Evolutionary conservation across 2,113 vertebrate species (phyloP), one percentile per base, ranked within the genome.

Genomic region (Barbus barbus): DNA sequence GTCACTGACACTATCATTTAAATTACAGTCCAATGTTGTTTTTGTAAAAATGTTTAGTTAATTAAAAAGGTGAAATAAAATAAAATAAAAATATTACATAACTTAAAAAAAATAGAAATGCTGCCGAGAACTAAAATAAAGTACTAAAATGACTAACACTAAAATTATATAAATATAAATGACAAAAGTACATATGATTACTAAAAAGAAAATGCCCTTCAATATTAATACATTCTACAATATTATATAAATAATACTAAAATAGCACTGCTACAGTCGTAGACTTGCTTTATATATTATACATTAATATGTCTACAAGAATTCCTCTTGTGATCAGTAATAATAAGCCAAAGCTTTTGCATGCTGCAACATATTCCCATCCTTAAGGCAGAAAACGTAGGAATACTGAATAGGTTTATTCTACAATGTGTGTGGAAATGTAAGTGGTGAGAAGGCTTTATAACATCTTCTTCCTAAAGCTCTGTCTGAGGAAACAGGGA

Each of bases 401-500:
- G 51, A 33, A n/a, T 65, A 61, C 11, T 76, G 71, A 81, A 84
- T 51, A 31, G 31, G 8, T n/a, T n/a, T n/a, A n/a, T n/a, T n/a
- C n/a, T n/a, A n/a, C n/a, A n/a, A n/a, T n/a, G n/a, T n/a, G n/a
- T n/a, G n/a, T n/a, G n/a, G 33, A 36, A 36, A 36, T 4, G 33
- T 36, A 36, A 36, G 44, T 44, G 46, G 31, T 69, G 46, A 20
- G 31, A 60, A 13, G 22, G 36, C 58, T 51, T 86, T 78, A 14
- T 20, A 14, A 41, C 24, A 83, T 38, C 75, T 56, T 67, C 31
- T 75, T 80, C 81, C 67, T 48, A 53, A 38, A 84, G 78, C 76
- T 36, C 36, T 12, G 69, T 79, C 56, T 82, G 77, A 88, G 86
- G 87, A 90, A 88, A 83, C 87, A 72, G 46, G 11, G 78, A 76